A percentile compares a stretch with the other conserved stretches of the same genome.
These are phyloP conservation scores for Theodoxus fluviatilis DNA, from an alignment of 2,888 invertebrate genomes.

Conservation along the genomic window DNA sequence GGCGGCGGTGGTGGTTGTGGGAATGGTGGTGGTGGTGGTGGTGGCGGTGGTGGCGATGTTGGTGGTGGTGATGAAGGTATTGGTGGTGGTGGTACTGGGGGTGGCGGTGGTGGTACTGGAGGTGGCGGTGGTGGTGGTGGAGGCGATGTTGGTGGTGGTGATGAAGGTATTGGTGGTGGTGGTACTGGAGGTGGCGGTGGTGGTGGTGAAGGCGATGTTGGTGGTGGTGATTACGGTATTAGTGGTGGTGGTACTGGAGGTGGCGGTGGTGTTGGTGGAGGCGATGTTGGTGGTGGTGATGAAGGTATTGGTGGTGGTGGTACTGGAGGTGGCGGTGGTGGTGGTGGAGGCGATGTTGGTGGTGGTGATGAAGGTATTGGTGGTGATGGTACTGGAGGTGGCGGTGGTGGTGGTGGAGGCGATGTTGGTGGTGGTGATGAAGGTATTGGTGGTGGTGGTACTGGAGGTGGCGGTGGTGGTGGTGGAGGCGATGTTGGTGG, in stretches of 20 bases:
- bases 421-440: not conserved
- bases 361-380: too few relatives aligned
- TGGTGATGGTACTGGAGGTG: too few relatives aligned
- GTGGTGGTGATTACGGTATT: not conserved
- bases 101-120: conserved; percentile 3
- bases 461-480: not conserved
- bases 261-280: too few relatives aligned
- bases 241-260: not conserved
- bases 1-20: not conserved
- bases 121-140: conserved; percentile 8
- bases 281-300: too few relatives aligned
- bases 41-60: conserved; percentile 17
- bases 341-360: too few relatives aligned
- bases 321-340: too few relatives aligned
- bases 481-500: not conserved
- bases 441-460: not conserved
- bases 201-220: conserved; percentile 2
- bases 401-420: not conserved
- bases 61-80: conserved; percentile 13
- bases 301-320: too few relatives aligned
- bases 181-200: conserved; percentile 8
- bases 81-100: conserved; percentile 17
- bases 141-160: not conserved
- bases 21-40: conserved; percentile 18
- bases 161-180: not conserved